phyloP scores from a whole-genome alignment of 2,113 vertebrate species.

The Furnarius figulus region DNA sequence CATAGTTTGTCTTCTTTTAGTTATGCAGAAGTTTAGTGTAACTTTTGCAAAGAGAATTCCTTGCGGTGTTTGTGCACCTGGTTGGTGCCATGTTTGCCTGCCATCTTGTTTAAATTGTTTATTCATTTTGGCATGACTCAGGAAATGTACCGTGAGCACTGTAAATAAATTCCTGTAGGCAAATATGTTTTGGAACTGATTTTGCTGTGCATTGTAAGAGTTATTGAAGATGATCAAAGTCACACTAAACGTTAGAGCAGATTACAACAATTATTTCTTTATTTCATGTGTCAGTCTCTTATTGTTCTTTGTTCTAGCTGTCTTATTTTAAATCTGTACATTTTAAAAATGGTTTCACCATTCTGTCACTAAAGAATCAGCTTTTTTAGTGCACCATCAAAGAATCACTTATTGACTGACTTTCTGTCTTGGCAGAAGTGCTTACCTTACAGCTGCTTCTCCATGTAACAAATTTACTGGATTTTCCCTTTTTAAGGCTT shows the following conservation, averaged over 20 bases:
- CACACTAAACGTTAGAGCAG: neutral
- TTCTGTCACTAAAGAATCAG: constrained; percentile 4
- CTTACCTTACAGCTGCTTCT: constrained; percentile 39
- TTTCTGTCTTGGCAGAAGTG: constrained; percentile 20
- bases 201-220: neutral
- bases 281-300: neutral
- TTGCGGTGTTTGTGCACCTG: neutral
- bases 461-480: constrained; percentile 23
- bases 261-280: neutral
- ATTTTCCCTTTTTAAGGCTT: constrained; percentile 40
- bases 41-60: neutral
- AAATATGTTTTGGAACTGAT: neutral
- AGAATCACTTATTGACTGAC: constrained; percentile 46
- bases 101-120: neutral
- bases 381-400: constrained; percentile 9
- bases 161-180: neutral
- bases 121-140: neutral
- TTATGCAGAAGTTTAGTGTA: neutral
- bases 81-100: neutral
- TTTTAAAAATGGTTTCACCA: constrained; percentile 38
- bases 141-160: neutral
- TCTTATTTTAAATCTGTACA: constrained; percentile 14
- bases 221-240: neutral
- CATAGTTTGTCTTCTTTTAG: neutral
- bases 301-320: neutral